phyloP scores from a whole-genome alignment of 2,888 invertebrate species.

The Eupithecia vulgata region DNA sequence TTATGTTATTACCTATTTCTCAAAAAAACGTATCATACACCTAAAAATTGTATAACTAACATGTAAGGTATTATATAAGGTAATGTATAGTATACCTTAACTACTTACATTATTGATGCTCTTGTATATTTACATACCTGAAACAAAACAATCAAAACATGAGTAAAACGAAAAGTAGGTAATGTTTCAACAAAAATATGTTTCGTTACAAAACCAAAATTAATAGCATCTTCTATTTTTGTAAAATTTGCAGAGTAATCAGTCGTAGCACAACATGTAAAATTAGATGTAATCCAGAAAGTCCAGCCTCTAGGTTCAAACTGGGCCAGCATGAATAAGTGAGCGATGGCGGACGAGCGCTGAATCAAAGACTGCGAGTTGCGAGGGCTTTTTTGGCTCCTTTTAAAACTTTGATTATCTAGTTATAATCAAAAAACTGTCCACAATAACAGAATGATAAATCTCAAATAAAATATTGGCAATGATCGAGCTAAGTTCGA shows the following conservation, averaged over 20 bases:
- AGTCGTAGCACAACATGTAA: slow-evolving; percentile 37
- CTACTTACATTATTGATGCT: background rate
- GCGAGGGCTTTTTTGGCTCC: background rate
- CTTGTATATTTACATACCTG: slow-evolving; percentile 33
- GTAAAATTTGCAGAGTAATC: background rate
- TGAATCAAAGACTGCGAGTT: slow-evolving; percentile 26
- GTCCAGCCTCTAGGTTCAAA: slow-evolving; percentile 54
- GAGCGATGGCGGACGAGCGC: slow-evolving; percentile 47
- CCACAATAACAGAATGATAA: too few species aligned
- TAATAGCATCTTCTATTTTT: background rate
- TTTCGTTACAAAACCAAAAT: background rate
- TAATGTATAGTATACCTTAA: too few species aligned
- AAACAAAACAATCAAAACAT: slow-evolving; percentile 28
- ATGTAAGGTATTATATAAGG: background rate
- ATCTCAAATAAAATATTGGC: too few species aligned
- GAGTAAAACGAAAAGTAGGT: too few species aligned
- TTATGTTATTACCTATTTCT: too few species aligned
- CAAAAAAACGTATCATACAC: background rate
- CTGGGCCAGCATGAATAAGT: slow-evolving; percentile 63
- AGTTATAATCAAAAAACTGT: too few species aligned
- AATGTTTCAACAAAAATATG: background rate
- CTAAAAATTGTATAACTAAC: background rate
- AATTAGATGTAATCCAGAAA: slow-evolving; percentile 40
- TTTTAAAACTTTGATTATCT: background rate
- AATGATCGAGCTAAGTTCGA: too few species aligned